Conservation (phyloP, 2,113 vertebrate genomes). For the Gyps fulvus region DNA sequence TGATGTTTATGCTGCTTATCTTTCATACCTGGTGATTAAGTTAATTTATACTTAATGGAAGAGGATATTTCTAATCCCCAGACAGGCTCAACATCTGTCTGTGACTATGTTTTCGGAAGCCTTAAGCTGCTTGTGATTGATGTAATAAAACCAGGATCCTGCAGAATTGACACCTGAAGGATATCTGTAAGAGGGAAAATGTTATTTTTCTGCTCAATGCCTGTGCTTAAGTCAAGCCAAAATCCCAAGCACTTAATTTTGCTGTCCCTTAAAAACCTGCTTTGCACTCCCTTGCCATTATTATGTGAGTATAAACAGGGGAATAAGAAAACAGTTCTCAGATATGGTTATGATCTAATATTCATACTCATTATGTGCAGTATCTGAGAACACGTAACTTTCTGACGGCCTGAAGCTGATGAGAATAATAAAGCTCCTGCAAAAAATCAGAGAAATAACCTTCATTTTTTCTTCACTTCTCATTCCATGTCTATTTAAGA, state of each 20-base stretch:
- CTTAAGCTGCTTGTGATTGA: constrained; percentile 70
- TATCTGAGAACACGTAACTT: not conserved
- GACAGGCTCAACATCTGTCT: constrained; percentile 74
- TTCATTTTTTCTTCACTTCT: not conserved
- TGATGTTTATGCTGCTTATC: constrained; percentile 73
- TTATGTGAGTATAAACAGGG: not conserved
- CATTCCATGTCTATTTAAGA: not conserved
- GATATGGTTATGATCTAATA: not conserved
- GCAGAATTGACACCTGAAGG: constrained; percentile 66
- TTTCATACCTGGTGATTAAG: constrained; percentile 81
- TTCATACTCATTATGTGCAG: not conserved
- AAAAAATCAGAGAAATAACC: not conserved
- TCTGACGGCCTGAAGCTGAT: not conserved
- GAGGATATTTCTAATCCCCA: constrained; percentile 77
- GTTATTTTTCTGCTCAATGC: constrained; percentile 19
- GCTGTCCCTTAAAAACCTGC: constrained; percentile 16
- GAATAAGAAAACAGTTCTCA: not conserved
- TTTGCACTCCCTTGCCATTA: not conserved
- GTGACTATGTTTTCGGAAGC: constrained; percentile 62
- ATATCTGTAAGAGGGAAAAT: constrained; percentile 28
- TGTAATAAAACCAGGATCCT: constrained; percentile 55
- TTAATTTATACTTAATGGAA: constrained; percentile 81
- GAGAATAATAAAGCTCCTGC: constrained; percentile 13
- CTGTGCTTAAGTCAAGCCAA: constrained; percentile 32
- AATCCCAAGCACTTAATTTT: constrained; percentile 23